Evolutionary conservation across 2,888 invertebrate genomes (phyloP).

Genomic region (Napeogenes inachia): DNA sequence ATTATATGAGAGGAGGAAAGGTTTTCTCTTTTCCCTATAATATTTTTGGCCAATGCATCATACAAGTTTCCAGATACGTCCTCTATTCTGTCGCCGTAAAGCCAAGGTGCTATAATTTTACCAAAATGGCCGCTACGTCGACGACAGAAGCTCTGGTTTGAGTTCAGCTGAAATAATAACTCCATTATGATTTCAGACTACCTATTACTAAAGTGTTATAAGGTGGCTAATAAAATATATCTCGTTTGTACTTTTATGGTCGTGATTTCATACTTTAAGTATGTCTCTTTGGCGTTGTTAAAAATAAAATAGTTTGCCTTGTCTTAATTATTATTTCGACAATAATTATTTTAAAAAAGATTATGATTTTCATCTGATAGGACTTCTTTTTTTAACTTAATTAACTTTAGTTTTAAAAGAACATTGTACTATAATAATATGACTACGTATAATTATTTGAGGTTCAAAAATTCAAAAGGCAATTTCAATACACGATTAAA

Average conservation of each 20-base stretch:
- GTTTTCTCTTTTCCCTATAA: slow-evolving; percentile 47
- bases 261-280: no score
- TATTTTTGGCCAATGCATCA: slow-evolving; percentile 45
- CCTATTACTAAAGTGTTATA: slow-evolving; percentile 60
- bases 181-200: slow-evolving; percentile 71
- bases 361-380: slow-evolving; percentile 60
- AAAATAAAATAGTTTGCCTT: slow-evolving; percentile 68
- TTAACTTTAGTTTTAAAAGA: background rate
- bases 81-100: slow-evolving; percentile 58
- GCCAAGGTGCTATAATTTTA: slow-evolving; percentile 72
- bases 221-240: slow-evolving; percentile 30
- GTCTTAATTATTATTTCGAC: slow-evolving; percentile 58
- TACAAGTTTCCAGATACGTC: slow-evolving; percentile 60
- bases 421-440: no score
- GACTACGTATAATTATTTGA: no score
- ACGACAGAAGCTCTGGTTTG: slow-evolving; percentile 62
- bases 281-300: no score
- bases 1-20: no score
- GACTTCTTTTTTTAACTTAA: background rate
- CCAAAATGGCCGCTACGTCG: slow-evolving; percentile 72
- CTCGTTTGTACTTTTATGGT: no score
- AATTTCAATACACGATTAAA: no score
- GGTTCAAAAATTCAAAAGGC: no score
- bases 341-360: slow-evolving; percentile 73
- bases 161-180: slow-evolving; percentile 68